These are phyloP conservation scores for Silurus glanis DNA, from an alignment of 2,113 vertebrate genomes.

Conservation along the genomic window DNA sequence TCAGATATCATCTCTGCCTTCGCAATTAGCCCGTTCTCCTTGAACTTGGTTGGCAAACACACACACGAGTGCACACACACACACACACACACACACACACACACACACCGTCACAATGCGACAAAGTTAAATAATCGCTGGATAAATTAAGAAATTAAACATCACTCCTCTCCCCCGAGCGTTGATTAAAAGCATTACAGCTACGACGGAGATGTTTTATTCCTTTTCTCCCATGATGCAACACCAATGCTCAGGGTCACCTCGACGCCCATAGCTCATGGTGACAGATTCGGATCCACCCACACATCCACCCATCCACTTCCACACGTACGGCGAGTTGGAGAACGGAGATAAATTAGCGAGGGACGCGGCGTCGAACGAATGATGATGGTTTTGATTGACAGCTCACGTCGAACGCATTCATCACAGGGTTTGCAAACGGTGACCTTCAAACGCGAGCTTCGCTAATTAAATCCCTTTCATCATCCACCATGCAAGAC, in stretches of 20 bases:
- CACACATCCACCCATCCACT: conserved; percentile 1
- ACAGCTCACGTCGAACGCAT: neutral
- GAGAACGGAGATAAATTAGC: neutral
- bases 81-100: conserved; percentile 33
- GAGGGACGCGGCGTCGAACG: neutral
- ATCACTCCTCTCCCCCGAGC: neutral
- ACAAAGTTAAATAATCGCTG: conserved; percentile 29
- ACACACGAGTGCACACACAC: neutral
- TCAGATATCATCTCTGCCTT: conserved; percentile 38
- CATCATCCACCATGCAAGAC: neutral
- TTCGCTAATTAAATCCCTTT: neutral
- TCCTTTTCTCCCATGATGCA: conserved; percentile 16
- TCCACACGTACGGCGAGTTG: neutral
- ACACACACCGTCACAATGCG: neutral
- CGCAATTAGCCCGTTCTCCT: conserved; percentile 33
- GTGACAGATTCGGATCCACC: neutral
- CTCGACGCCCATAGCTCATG: neutral
- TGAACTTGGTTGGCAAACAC: conserved; percentile 26
- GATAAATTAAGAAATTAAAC: conserved; percentile 24
- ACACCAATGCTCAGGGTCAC: conserved; percentile 1
- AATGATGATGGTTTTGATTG: neutral
- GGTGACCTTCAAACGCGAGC: neutral
- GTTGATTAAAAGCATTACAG: conserved; percentile 13
- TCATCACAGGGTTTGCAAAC: neutral
- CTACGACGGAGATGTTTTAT: neutral